A percentile compares a stretch with the other conserved stretches of the same genome.
Conservation (phyloP, 1,140 invertebrate genomes). For the Elymnias hypermnestra region DNA sequence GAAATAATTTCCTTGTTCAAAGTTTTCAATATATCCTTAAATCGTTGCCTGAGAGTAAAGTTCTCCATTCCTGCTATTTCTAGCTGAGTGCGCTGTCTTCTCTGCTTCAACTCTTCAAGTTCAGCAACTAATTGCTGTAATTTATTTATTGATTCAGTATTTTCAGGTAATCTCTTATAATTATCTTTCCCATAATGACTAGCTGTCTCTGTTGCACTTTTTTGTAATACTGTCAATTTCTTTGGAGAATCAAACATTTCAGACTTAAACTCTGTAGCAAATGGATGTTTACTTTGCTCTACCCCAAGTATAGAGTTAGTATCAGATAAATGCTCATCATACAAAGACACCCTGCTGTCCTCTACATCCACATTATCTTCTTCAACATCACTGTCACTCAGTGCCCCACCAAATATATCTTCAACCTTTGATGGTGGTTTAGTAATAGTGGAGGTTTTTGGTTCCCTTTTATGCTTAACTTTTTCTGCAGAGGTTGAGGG, state of each 20-base stretch:
- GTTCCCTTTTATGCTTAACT: slow-evolving; percentile 50
- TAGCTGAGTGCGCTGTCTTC: slow-evolving; percentile 85
- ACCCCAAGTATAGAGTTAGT: slow-evolving; percentile 82
- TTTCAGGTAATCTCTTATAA: slow-evolving; percentile 5
- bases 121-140: slow-evolving; percentile 66
- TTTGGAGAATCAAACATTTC: slow-evolving; percentile 37
- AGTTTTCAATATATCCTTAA: slow-evolving; percentile 88
- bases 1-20: slow-evolving; percentile 86
- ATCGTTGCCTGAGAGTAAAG: slow-evolving; percentile 85
- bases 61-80: slow-evolving; percentile 93
- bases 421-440: slow-evolving; percentile 62
- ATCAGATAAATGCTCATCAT: slow-evolving; percentile 86
- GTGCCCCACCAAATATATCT: slow-evolving; percentile 92
- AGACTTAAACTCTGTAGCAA: slow-evolving; percentile 35
- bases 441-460: slow-evolving; percentile 36
- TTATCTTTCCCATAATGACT: slow-evolving; percentile 1
- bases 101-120: slow-evolving; percentile 83
- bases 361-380: slow-evolving; percentile 85
- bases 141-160: slow-evolving; percentile 53
- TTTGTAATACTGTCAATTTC: slow-evolving; percentile 8
- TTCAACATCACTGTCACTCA: slow-evolving; percentile 90
- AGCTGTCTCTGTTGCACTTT: slow-evolving; percentile 11
- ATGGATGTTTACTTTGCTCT: slow-evolving; percentile 46
- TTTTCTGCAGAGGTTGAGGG: slow-evolving; percentile 45
- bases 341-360: slow-evolving; percentile 85